Evolutionary conservation across 2,888 invertebrate genomes (phyloP), one percentile per base, ranked within the genome.

Genomic region (Hydropsyche betteni): DNA sequence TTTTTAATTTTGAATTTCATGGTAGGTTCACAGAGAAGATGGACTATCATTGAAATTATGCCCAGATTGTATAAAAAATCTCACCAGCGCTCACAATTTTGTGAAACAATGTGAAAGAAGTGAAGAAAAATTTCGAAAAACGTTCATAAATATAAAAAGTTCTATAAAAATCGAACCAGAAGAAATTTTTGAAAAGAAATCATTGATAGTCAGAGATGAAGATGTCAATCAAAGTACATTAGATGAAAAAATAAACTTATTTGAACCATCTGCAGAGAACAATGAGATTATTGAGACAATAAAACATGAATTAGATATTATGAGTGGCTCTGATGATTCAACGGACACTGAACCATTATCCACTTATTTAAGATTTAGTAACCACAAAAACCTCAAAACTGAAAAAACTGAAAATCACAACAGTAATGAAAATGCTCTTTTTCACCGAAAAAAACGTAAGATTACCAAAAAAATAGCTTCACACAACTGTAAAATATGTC

Each of bases 401-500:
- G 64, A 64, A 36, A 36, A 36, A 12, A 33, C 10, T n/a, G 14
- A 8, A 7, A 64, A 64, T 34, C 34, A 34, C 36, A 36, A 64
- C 4, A n/a, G 36, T n/a, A n/a, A n/a, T 12, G 12, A 55, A 14
- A 55, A 14, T 55, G 4, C 8, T 12, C 12, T 64, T 5, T 64
- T 34, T 34, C 64, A 36, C 10, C 0, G 36, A 34, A 34, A 64
- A 34, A 64, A 64, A 12, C 64, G 34, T 36, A 64, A 64, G 34
- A n/a, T 34, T 33, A 12, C 6, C 4, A 64, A 36, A 36, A 3
- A 12, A 12, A 12, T 64, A 10, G 36, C 64, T 8, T 36, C 55
- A 38, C 52, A 72, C 36, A 16, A 10, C 10, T 79, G 79, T 68
- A 50, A 69, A n/a, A 69, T 77, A 10, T 79, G 79, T 24, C 16